Percentiles rank a stretch among this genome's conserved stretches.
These are phyloP conservation scores for Petroica traversi DNA, from an alignment of 2,113 vertebrate genomes.

Conservation along the genomic window DNA sequence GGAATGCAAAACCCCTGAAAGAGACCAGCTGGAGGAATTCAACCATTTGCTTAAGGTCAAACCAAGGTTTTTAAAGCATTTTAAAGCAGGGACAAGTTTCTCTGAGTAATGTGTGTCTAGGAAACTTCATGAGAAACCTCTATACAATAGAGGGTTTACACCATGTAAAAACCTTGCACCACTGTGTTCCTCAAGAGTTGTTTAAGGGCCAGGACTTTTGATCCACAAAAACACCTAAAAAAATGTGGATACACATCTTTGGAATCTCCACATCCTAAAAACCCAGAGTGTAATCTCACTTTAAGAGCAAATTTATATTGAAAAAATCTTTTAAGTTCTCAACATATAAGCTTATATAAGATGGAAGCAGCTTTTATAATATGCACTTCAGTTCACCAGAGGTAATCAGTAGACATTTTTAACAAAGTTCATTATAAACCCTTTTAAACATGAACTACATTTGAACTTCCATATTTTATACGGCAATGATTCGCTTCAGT, in stretches of 20 bases:
- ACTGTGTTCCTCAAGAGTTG: fast-evolving
- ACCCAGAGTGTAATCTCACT: neutral
- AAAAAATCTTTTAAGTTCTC: neutral
- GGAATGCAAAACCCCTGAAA: neutral
- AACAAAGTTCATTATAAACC: constrained; percentile 44
- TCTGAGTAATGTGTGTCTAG: neutral
- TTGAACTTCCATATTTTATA: constrained; percentile 43
- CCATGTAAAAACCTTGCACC: neutral
- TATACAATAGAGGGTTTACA: neutral
- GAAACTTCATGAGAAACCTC: neutral
- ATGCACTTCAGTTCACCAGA: constrained; percentile 10
- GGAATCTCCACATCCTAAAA: neutral
- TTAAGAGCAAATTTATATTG: neutral
- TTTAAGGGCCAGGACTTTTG: neutral
- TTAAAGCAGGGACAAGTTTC: neutral
- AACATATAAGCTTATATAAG: neutral
- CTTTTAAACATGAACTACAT: constrained; percentile 26
- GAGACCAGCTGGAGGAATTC: neutral
- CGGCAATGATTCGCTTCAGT: constrained; percentile 36
- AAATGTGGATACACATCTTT: neutral
- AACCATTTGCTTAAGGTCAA: neutral
- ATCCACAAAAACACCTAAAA: neutral
- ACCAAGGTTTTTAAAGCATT: neutral
- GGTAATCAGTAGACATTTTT: constrained; percentile 39
- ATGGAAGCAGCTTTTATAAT: constrained; percentile 32